These are phyloP conservation scores for Hypomecis punctinalis DNA, from an alignment of 2,888 invertebrate genomes.

Conservation along the genomic window DNA sequence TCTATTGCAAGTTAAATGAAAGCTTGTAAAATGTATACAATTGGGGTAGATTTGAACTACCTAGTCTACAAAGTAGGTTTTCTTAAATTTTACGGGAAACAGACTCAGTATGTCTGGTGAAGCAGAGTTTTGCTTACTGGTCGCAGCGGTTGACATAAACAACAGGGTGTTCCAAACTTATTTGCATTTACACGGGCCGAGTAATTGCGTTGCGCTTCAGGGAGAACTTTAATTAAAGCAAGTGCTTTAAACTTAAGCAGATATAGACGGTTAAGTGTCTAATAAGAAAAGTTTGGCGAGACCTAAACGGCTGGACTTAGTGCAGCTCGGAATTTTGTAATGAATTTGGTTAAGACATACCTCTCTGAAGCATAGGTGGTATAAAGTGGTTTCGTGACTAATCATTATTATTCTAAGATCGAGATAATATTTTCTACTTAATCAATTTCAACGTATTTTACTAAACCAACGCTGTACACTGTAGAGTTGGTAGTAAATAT, in stretches of 20 bases:
- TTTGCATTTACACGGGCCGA: constrained; percentile 83
- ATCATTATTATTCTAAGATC: too few relatives aligned
- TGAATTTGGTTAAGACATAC: constrained; percentile 16
- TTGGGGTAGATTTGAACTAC: too few relatives aligned
- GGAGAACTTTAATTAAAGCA: constrained; percentile 83
- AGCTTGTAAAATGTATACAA: too few relatives aligned
- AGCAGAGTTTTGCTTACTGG: constrained; percentile 26
- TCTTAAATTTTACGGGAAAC: too few relatives aligned
- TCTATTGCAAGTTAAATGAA: too few relatives aligned
- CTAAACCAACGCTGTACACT: too few relatives aligned
- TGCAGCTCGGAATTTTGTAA: constrained; percentile 31
- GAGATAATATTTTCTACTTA: too few relatives aligned
- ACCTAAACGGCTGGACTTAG: constrained; percentile 55
- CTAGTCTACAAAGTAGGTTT: too few relatives aligned
- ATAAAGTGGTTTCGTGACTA: too few relatives aligned
- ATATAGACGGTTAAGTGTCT: constrained; percentile 71
- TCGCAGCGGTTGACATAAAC: constrained; percentile 69
- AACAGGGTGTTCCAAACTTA: constrained; percentile 77
- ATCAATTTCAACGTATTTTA: too few relatives aligned
- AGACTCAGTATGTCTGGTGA: neutral
- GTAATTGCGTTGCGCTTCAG: constrained; percentile 82
- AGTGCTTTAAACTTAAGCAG: constrained; percentile 76
- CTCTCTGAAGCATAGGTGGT: neutral
- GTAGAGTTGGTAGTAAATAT: too few relatives aligned
- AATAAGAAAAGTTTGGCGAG: constrained; percentile 77